A percentile compares a stretch with the other conserved stretches of the same genome.
Evolutionary conservation across 2,888 invertebrate species (phyloP).

Genomic region (Brenthis hecate): DNA sequence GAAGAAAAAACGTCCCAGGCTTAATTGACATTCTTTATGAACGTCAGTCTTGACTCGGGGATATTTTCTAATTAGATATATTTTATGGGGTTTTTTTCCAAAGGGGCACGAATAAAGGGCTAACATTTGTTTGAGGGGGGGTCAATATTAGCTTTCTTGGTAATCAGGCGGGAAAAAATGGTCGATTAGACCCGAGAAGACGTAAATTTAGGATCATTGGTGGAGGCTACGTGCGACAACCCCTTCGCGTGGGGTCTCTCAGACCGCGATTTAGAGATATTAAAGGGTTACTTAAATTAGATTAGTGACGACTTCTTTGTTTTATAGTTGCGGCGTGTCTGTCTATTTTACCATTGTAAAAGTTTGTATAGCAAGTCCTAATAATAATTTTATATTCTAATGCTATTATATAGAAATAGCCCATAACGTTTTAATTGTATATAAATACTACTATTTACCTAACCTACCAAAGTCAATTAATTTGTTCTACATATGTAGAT

Average conservation of each 20-base stretch:
- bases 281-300: constrained; percentile 38
- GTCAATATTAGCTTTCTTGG: constrained; percentile 79
- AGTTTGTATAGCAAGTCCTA: too few relatives aligned
- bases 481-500: too few relatives aligned
- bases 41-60: constrained; percentile 80
- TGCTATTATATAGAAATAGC: too few relatives aligned
- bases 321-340: constrained; percentile 1
- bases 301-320: constrained; percentile 23
- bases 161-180: constrained; percentile 82
- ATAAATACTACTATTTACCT: too few relatives aligned
- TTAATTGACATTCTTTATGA: constrained; percentile 84
- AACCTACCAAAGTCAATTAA: too few relatives aligned
- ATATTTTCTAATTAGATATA: constrained; percentile 84
- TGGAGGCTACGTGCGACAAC: constrained; percentile 57
- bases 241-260: constrained; percentile 40
- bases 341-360: background rate
- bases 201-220: constrained; percentile 81
- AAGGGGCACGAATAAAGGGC: constrained; percentile 79
- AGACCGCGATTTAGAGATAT: constrained; percentile 57
- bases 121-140: constrained; percentile 81
- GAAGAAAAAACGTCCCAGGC: constrained; percentile 72
- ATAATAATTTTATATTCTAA: too few relatives aligned
- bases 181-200: constrained; percentile 75
- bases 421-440: too few relatives aligned
- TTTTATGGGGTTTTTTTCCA: constrained; percentile 82